Percentiles rank a stretch among this genome's conserved stretches.
Conservation (phyloP, 2,113 vertebrate species). For the Bagarius yarrelli region DNA sequence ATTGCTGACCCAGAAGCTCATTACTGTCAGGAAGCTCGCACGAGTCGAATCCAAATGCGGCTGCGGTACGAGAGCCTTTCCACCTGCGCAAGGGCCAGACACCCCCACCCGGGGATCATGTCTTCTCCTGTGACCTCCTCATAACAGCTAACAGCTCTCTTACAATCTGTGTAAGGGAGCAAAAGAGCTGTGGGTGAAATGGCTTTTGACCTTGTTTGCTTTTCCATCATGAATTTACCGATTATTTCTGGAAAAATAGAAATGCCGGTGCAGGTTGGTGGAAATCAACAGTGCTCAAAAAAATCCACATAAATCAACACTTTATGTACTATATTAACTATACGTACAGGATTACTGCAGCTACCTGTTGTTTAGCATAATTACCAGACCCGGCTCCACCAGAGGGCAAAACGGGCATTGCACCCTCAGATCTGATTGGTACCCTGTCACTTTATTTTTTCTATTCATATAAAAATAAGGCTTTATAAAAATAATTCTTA, state of each 20-base stretch:
- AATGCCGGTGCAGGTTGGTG: background rate
- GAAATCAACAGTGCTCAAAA: background rate
- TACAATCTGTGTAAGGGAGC: slow-evolving; percentile 1
- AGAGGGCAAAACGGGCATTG: too few relatives aligned
- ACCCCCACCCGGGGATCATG: slow-evolving; percentile 65
- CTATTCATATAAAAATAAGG: too few relatives aligned
- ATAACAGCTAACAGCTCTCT: slow-evolving; percentile 32
- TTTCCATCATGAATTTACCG: background rate
- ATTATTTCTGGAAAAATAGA: background rate
- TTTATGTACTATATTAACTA: too few relatives aligned
- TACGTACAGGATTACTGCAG: too few relatives aligned
- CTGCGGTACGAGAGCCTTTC: slow-evolving; percentile 85
- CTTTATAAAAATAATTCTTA: too few relatives aligned
- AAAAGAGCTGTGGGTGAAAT: slow-evolving; percentile 19
- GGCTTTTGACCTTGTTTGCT: slow-evolving; percentile 25
- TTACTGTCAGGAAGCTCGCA: slow-evolving; percentile 92
- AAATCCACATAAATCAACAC: too few relatives aligned
- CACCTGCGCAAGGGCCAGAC: slow-evolving; percentile 71
- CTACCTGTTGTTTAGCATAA: too few relatives aligned
- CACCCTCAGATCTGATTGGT: too few relatives aligned
- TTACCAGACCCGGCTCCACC: too few relatives aligned
- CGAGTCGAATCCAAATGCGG: slow-evolving; percentile 84
- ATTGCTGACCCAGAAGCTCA: slow-evolving; percentile 99
- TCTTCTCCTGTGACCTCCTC: slow-evolving; percentile 66
- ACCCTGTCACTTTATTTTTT: too few relatives aligned